Evolutionary conservation across 2,888 invertebrate genomes (phyloP).

Genomic region (Hyppa rectilinea): DNA sequence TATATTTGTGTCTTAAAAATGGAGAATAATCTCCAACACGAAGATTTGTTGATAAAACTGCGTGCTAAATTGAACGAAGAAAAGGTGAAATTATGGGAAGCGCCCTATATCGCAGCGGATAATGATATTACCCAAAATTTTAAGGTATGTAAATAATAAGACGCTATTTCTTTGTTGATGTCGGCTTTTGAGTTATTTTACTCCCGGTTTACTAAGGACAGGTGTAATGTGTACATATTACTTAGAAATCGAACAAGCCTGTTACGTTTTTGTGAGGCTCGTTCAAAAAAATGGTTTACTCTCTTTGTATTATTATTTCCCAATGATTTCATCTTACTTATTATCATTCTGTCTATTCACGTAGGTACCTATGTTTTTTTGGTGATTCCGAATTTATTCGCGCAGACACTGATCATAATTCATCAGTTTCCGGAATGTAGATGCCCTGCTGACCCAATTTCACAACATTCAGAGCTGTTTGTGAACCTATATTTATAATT

Average conservation of each 20-base stretch:
- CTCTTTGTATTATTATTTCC: conserved; percentile 16
- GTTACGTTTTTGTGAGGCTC: background rate
- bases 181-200: conserved; percentile 1
- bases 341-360: no score
- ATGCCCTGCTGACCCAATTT: background rate
- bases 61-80: conserved; percentile 92
- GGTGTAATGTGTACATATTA: no score
- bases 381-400: background rate
- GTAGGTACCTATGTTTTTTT: background rate
- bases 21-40: conserved; percentile 85
- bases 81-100: conserved; percentile 94
- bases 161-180: conserved; percentile 17
- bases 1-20: conserved; percentile 65
- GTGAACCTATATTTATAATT: background rate
- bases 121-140: conserved; percentile 82
- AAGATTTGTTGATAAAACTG: conserved; percentile 92
- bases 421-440: background rate
- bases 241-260: background rate
- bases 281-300: background rate
- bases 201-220: background rate
- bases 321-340: background rate
- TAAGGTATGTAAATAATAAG: conserved; percentile 77
- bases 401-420: background rate
- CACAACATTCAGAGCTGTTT: background rate
- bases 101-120: conserved; percentile 91